Evolutionary conservation across 2,113 vertebrate species (phyloP).

Genomic region (Campylomormyrus tamandua): DNA sequence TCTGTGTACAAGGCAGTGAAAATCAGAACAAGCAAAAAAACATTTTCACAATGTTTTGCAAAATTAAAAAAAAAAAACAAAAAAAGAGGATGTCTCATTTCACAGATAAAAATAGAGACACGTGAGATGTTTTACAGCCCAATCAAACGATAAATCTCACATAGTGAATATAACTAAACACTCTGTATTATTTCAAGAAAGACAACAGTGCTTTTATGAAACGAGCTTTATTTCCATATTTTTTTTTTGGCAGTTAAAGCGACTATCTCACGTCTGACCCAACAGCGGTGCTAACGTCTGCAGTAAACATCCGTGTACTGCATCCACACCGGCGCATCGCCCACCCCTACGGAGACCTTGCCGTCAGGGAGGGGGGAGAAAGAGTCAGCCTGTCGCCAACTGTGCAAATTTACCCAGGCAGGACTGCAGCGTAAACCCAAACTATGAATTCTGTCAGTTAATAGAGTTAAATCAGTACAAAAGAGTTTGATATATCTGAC

Average conservation of each 20-base stretch:
- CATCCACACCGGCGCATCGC: not conserved
- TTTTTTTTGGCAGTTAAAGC: conserved; percentile 18
- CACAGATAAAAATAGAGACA: not conserved
- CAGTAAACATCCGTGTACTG: not conserved
- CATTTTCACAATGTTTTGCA: not conserved
- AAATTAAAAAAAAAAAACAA: not conserved
- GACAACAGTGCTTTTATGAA: not conserved
- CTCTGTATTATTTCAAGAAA: not conserved
- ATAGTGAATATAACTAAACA: not conserved
- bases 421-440: not conserved
- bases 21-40: not conserved
- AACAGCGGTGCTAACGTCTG: not conserved
- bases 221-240: conserved; percentile 12
- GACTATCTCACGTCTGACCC: not conserved
- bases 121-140: not conserved
- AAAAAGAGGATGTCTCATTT: not conserved
- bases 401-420: not conserved
- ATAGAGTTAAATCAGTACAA: not conserved
- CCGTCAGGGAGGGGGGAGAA: not conserved
- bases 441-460: not conserved
- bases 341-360: not conserved
- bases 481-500: not conserved
- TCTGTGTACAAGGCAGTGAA: not conserved
- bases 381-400: not conserved
- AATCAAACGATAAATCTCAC: not conserved